A percentile compares a stretch with the other conserved stretches of the same genome.
Conservation (phyloP, 2,888 invertebrate genomes). For the Augochlorella aurata region DNA sequence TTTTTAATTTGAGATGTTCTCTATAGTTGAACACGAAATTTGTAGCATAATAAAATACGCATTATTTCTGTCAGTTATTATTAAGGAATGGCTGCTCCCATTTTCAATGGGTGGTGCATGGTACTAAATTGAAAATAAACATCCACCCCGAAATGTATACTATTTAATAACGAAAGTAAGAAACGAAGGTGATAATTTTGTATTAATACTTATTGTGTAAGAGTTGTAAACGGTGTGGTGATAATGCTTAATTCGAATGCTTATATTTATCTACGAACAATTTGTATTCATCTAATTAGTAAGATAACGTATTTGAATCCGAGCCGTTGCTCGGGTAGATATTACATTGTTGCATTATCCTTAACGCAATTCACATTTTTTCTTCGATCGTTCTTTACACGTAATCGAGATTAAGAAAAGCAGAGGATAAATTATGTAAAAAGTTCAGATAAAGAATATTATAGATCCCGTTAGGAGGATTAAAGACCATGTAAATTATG, state of each 20-base stretch:
- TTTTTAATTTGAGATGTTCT: not conserved
- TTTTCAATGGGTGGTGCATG: not conserved
- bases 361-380: not conserved
- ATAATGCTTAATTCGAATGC: slow-evolving; percentile 14
- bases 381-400: not conserved
- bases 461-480: slow-evolving; percentile 23
- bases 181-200: slow-evolving; percentile 28
- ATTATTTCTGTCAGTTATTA: slow-evolving; percentile 7
- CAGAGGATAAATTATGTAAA: not conserved
- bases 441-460: not conserved
- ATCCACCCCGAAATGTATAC: not conserved
- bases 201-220: slow-evolving; percentile 20
- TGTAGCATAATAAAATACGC: slow-evolving; percentile 27
- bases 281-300: slow-evolving; percentile 13
- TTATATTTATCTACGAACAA: slow-evolving; percentile 6
- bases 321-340: not conserved
- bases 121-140: not conserved
- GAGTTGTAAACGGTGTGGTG: slow-evolving; percentile 8
- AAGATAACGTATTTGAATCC: slow-evolving; percentile 1
- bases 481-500: slow-evolving; percentile 37
- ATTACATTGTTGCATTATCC: not conserved
- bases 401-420: not conserved
- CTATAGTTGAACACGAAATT: not conserved
- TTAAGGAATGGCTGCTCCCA: slow-evolving; percentile 7
- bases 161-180: not conserved